These are phyloP conservation scores for Drepanosiphum platanoidis DNA, from an alignment of 2,888 invertebrate species.

Conservation along the genomic window DNA sequence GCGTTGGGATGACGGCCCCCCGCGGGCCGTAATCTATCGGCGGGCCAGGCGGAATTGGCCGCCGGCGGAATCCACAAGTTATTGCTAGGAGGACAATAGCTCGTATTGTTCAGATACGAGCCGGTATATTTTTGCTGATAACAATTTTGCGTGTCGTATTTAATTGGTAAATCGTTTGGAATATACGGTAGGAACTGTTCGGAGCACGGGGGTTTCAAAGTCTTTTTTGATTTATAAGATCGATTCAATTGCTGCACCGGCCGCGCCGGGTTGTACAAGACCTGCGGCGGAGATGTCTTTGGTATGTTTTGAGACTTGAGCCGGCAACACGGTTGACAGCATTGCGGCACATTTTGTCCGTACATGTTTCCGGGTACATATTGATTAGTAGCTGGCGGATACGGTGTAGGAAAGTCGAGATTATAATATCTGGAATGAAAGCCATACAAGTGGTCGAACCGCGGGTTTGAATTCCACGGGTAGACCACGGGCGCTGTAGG, in stretches of 20 bases:
- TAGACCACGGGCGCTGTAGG: slow-evolving; percentile 24
- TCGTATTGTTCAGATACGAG: slow-evolving; percentile 51
- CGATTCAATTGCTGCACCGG: slow-evolving; percentile 44
- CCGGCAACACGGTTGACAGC: slow-evolving; percentile 56
- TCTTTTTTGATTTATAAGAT: slow-evolving; percentile 51
- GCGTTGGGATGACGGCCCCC: not conserved
- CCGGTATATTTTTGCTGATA: slow-evolving; percentile 49
- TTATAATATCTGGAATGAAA: slow-evolving; percentile 61
- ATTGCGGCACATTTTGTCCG: slow-evolving; percentile 52
- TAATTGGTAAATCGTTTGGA: slow-evolving; percentile 46
- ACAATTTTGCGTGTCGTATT: slow-evolving; percentile 53
- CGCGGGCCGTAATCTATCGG: not conserved
- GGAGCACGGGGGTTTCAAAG: slow-evolving; percentile 42
- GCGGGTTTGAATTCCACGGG: slow-evolving; percentile 48
- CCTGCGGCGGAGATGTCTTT: slow-evolving; percentile 44
- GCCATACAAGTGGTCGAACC: slow-evolving; percentile 58
- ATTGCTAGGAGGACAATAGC: slow-evolving; percentile 48
- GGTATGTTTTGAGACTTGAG: slow-evolving; percentile 48
- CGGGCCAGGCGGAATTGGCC: slow-evolving; percentile 40
- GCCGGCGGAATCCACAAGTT: slow-evolving; percentile 51
- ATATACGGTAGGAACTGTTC: slow-evolving; percentile 61
- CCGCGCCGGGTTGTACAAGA: slow-evolving; percentile 31
- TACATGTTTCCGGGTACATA: slow-evolving; percentile 45
- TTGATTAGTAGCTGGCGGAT: slow-evolving; percentile 51
- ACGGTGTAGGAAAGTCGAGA: slow-evolving; percentile 52